Percentiles rank a stretch among this genome's conserved stretches.
These are phyloP conservation scores for Abramis brama DNA, from an alignment of 2,113 vertebrate species.

Conservation along the genomic window DNA sequence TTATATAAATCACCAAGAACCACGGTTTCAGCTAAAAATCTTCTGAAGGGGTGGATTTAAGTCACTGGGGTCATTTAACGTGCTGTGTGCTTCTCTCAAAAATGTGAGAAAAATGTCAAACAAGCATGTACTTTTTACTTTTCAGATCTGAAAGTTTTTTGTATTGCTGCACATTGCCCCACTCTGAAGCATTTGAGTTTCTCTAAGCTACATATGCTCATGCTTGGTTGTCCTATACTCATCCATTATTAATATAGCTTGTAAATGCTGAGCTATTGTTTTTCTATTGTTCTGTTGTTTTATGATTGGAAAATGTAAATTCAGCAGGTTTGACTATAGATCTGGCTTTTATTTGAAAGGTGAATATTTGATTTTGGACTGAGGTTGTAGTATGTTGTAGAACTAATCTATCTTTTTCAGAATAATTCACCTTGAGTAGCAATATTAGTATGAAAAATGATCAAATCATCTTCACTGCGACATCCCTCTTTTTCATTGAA, in stretches of 20 bases:
- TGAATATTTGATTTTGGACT: neutral
- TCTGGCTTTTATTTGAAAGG: slow-evolving; percentile 8
- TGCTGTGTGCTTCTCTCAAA: too few species aligned
- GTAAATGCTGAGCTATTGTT: slow-evolving; percentile 24
- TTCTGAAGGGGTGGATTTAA: too few species aligned
- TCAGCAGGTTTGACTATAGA: slow-evolving; percentile 8
- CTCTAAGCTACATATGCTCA: neutral
- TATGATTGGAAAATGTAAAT: slow-evolving; percentile 13
- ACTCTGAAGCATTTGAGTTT: neutral
- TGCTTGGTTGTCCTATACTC: slow-evolving; percentile 1
- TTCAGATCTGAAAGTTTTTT: neutral
- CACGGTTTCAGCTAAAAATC: too few species aligned
- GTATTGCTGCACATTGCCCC: neutral
- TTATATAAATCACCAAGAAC: too few species aligned
- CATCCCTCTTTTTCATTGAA: neutral
- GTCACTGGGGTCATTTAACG: too few species aligned
- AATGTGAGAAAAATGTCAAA: too few species aligned
- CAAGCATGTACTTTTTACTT: neutral
- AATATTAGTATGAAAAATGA: neutral
- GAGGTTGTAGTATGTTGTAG: neutral
- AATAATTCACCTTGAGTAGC: neutral
- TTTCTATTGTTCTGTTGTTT: slow-evolving; percentile 24
- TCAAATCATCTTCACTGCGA: neutral
- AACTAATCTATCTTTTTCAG: neutral
- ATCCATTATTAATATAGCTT: slow-evolving; percentile 28